phyloP scores from a whole-genome alignment of 2,113 vertebrate species.

The Rhea pennata region DNA sequence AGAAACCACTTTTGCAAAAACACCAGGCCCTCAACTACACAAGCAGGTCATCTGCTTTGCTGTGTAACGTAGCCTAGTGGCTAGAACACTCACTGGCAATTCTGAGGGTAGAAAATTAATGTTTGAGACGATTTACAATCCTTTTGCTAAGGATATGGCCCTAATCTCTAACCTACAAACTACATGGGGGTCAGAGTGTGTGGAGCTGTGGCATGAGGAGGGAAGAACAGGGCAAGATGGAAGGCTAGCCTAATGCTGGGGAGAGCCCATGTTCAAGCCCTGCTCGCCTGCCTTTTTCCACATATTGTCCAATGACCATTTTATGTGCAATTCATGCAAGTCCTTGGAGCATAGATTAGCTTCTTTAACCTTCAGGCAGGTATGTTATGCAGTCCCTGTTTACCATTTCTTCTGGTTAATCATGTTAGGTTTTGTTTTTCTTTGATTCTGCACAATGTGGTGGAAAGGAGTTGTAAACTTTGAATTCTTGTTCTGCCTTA shows the following conservation, averaged over 20 bases:
- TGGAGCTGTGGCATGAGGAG: neutral
- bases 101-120: neutral
- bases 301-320: neutral
- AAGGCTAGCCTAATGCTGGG: neutral
- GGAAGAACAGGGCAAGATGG: neutral
- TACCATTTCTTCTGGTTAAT: neutral
- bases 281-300: neutral
- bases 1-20: neutral
- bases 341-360: accelerated
- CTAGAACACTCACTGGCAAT: neutral
- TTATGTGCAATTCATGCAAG: neutral
- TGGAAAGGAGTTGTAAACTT: neutral
- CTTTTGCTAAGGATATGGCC: neutral
- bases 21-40: neutral
- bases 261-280: neutral
- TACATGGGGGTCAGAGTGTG: neutral
- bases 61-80: neutral
- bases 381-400: neutral
- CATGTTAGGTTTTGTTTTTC: neutral
- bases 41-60: neutral
- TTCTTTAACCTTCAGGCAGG: neutral
- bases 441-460: neutral
- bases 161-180: neutral
- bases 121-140: neutral
- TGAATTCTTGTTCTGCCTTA: neutral